These are phyloP conservation scores for Caenorhabditis sp. DNA, from an alignment of 2,888 invertebrate genomes.

Conservation along the genomic window DNA sequence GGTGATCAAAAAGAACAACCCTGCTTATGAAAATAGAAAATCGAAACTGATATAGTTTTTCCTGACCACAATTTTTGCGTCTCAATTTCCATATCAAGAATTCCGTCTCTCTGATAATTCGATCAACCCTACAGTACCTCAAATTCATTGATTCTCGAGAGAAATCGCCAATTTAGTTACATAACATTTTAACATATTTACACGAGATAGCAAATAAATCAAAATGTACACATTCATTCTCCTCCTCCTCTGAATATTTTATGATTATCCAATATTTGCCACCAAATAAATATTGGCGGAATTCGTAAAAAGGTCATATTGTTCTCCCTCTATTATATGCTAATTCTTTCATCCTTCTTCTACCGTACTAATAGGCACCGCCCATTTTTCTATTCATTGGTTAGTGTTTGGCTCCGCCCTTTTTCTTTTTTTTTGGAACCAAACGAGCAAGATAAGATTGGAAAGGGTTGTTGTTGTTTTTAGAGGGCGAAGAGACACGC, in stretches of 20 bases:
- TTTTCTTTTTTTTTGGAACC: not conserved
- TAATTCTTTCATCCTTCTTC: constrained; percentile 1
- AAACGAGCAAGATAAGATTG: not conserved
- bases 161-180: too few species aligned
- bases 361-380: constrained; percentile 1
- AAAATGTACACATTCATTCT: not conserved
- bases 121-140: too few species aligned
- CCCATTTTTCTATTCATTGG: not conserved
- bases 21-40: too few species aligned
- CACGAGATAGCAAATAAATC: not conserved
- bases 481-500: too few species aligned
- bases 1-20: too few species aligned
- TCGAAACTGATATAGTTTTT: too few species aligned
- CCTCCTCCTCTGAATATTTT: not conserved
- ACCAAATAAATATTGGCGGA: constrained; percentile 6
- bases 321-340: not conserved
- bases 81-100: not conserved
- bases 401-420: not conserved
- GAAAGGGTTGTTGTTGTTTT: not conserved
- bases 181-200: not conserved
- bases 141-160: too few species aligned
- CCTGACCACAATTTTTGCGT: too few species aligned
- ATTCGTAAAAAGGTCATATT: constrained; percentile 6
- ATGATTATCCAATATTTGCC: constrained; percentile 3
- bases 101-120: not conserved